A percentile compares a stretch with the other conserved stretches of the same genome.
These are phyloP conservation scores for Alethe diademata DNA, from an alignment of 2,113 vertebrate species.

Conservation along the genomic window DNA sequence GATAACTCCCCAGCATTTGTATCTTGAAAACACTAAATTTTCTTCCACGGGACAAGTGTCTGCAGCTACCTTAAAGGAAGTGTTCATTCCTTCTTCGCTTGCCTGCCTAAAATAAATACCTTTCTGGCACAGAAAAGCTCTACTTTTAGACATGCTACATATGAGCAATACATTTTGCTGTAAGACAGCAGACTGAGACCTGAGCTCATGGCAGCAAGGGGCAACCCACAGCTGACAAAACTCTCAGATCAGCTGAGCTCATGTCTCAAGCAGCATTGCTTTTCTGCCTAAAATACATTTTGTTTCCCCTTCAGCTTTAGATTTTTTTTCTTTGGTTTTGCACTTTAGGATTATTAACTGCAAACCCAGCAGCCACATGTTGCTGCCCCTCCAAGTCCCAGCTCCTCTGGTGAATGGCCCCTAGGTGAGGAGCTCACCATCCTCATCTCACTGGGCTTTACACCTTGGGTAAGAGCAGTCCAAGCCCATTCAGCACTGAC, in stretches of 20 bases:
- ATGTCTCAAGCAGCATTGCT: neutral
- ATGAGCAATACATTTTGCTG: neutral
- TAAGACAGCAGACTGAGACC: neutral
- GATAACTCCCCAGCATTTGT: neutral
- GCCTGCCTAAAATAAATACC: neutral
- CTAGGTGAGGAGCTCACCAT: fast-evolving
- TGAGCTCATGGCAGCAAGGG: neutral
- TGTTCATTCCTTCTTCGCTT: neutral
- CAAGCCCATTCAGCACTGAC: neutral
- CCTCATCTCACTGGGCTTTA: neutral
- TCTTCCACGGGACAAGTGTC: neutral
- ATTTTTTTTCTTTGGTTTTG: neutral
- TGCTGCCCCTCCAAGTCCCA: neutral
- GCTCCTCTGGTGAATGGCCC: neutral
- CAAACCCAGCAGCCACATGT: neutral
- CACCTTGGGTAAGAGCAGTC: neutral
- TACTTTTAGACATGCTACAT: neutral
- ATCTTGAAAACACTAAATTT: neutral
- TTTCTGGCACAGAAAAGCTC: neutral
- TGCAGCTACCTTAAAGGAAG: neutral
- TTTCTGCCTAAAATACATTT: neutral
- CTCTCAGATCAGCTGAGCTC: neutral
- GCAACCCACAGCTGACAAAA: neutral
- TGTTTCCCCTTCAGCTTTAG: neutral
- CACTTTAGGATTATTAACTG: neutral